Conservation (phyloP, 2,797 vertebrate species). For the Sparidentex hasta region DNA sequence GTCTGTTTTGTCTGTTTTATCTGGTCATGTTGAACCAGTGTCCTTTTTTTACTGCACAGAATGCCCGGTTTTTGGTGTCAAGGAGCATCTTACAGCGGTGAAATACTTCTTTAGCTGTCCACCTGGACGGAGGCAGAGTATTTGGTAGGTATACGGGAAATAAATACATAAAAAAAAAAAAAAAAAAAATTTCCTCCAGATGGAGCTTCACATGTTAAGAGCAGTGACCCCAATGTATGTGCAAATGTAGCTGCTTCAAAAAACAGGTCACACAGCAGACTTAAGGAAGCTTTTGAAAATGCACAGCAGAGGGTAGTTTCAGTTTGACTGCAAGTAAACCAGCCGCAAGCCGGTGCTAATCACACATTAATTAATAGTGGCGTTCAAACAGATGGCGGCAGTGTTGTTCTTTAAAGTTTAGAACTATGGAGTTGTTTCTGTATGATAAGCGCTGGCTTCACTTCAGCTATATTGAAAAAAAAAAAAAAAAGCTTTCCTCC, state of each 20-base stretch:
- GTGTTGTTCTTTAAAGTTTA: background rate
- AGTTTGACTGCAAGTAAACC: background rate
- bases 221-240: background rate
- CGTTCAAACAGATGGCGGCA: background rate
- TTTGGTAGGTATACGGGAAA: too few species aligned
- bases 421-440: background rate
- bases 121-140: background rate
- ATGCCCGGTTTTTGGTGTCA: too few species aligned
- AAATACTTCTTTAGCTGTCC: background rate
- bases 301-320: background rate
- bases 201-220: background rate
- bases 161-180: background rate
- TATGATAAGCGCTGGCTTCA: background rate
- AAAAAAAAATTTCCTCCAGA: conserved; percentile 6
- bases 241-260: background rate
- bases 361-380: background rate
- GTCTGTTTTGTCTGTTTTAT: too few species aligned
- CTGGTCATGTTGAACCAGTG: too few species aligned
- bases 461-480: background rate
- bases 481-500: background rate
- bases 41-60: too few species aligned
- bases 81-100: too few species aligned
- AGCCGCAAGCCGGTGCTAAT: background rate
- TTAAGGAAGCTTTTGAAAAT: background rate
- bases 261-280: background rate